A percentile compares a stretch with the other conserved stretches of the same genome.
phyloP scores from a whole-genome alignment of 2,888 invertebrate genomes.

The Polia nebulosa region DNA sequence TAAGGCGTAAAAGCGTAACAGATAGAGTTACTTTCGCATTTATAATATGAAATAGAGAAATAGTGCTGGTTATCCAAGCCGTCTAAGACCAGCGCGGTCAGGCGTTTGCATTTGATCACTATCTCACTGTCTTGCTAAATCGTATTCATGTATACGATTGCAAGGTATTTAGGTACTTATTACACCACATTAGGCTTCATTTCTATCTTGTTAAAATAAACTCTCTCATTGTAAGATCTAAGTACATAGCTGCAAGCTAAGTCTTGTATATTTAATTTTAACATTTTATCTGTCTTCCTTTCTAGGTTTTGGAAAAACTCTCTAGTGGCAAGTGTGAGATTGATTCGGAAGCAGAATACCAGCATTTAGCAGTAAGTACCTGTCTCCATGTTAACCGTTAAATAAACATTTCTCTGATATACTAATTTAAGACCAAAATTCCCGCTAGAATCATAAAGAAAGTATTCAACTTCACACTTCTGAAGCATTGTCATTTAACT shows the following conservation, averaged over 20 bases:
- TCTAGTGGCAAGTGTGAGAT: slow-evolving; percentile 80
- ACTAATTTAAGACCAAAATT: not conserved
- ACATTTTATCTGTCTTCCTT: slow-evolving; percentile 44
- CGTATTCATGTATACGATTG: not conserved
- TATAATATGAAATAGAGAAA: no score
- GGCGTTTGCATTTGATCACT: not conserved
- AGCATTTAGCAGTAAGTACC: slow-evolving; percentile 83
- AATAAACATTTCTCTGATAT: no score
- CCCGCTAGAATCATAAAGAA: no score
- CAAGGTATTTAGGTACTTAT: not conserved
- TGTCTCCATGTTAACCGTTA: not conserved
- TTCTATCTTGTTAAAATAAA: not conserved
- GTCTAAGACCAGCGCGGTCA: no score
- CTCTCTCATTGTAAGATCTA: not conserved
- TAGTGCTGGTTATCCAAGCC: no score
- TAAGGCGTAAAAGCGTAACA: not conserved
- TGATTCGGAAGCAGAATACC: slow-evolving; percentile 79
- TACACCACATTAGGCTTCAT: not conserved
- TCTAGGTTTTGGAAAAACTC: slow-evolving; percentile 84
- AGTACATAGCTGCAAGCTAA: not conserved
- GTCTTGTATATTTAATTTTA: not conserved
- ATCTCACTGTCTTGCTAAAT: not conserved
- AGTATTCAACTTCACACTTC: not conserved
- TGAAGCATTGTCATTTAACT: not conserved
- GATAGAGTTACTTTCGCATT: no score